phyloP scores from a whole-genome alignment of 1,140 invertebrate genomes.

The Formica selysi region DNA sequence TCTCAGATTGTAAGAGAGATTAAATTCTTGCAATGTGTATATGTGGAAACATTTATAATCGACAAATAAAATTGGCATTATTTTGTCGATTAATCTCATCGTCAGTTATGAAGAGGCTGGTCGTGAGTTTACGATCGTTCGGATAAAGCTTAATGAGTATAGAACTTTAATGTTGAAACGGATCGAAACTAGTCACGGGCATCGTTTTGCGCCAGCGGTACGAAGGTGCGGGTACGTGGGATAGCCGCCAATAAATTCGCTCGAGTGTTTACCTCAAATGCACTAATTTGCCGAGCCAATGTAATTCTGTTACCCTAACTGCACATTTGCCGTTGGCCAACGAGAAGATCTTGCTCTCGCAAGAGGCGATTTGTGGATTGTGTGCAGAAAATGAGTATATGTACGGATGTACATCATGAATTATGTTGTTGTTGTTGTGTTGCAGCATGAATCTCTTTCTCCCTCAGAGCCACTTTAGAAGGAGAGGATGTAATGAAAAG shows the following conservation, averaged over 20 bases:
- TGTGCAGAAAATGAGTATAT: neutral
- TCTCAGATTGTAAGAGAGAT: neutral
- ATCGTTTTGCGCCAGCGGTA: neutral
- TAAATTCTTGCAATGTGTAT: neutral
- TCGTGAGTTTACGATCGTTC: neutral
- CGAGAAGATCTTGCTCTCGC: neutral
- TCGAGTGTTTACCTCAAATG: slow-evolving; percentile 10
- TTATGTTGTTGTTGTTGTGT: neutral
- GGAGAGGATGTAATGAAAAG: neutral
- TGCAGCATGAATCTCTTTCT: neutral
- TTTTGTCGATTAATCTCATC: neutral
- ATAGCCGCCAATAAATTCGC: slow-evolving; percentile 10
- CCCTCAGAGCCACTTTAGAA: neutral
- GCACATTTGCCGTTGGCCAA: neutral
- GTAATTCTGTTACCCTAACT: slow-evolving; percentile 25
- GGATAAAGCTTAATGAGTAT: slow-evolving; percentile 41
- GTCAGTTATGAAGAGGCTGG: neutral
- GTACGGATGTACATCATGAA: neutral
- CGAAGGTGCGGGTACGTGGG: neutral
- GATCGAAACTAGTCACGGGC: neutral
- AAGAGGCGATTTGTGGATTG: neutral
- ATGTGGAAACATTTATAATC: neutral
- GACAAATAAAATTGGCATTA: neutral
- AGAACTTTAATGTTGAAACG: neutral
- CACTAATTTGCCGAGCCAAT: slow-evolving; percentile 28